Conservation (phyloP, 2,888 invertebrate genomes). For the Pterostichus niger region DNA sequence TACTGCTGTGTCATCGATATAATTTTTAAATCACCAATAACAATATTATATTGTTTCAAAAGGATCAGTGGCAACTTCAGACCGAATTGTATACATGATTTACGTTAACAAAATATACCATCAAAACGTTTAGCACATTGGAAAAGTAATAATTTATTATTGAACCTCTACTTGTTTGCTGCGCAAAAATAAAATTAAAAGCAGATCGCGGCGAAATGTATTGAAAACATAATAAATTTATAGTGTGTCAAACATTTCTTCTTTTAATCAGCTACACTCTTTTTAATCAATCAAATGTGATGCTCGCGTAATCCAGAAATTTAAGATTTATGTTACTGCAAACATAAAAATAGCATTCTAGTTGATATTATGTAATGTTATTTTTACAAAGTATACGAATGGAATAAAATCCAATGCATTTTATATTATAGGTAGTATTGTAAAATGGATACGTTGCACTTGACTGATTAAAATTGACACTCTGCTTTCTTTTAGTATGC, state of each 20-base stretch:
- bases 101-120: too few relatives aligned
- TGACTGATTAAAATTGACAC: slow-evolving; percentile 39
- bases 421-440: slow-evolving; percentile 20
- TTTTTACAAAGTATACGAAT: slow-evolving; percentile 36
- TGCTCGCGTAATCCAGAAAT: slow-evolving; percentile 24
- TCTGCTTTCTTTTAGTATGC: background rate
- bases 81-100: too few relatives aligned
- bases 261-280: slow-evolving; percentile 21
- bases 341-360: slow-evolving; percentile 30
- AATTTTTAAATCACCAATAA: too few relatives aligned
- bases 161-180: too few relatives aligned
- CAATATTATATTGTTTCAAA: too few relatives aligned
- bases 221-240: slow-evolving; percentile 24
- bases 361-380: slow-evolving; percentile 14
- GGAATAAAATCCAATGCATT: slow-evolving; percentile 25
- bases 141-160: slow-evolving; percentile 21
- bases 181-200: slow-evolving; percentile 25
- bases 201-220: background rate
- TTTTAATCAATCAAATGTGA: slow-evolving; percentile 37
- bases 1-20: too few relatives aligned
- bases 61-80: too few relatives aligned
- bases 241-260: slow-evolving; percentile 30
- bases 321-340: slow-evolving; percentile 30
- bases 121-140: background rate
- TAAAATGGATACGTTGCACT: slow-evolving; percentile 27